A percentile compares a stretch with the other conserved stretches of the same genome.
Evolutionary conservation across 2,888 invertebrate genomes (phyloP).

Genomic region (Sarcophaga rosellei): DNA sequence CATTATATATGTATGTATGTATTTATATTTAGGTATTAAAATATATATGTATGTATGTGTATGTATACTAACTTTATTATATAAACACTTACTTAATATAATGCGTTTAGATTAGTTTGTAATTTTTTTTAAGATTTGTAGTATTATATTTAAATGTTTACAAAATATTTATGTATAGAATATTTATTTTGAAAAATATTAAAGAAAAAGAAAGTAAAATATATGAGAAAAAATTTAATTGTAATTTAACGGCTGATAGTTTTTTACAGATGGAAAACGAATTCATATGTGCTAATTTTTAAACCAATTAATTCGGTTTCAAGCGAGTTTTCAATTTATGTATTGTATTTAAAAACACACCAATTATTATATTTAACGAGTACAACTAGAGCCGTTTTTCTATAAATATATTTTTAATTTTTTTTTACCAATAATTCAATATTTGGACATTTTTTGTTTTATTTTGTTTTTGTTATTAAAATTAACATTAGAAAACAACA

Average conservation of each 20-base stretch:
- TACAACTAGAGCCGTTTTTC: constrained; percentile 19
- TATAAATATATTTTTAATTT: constrained; percentile 16
- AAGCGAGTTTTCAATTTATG: neutral
- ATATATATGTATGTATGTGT: constrained; percentile 32
- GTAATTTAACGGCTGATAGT: too few relatives aligned
- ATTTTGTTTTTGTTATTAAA: constrained; percentile 26
- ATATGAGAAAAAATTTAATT: too few relatives aligned
- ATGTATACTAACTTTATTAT: constrained; percentile 35
- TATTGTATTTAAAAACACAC: neutral
- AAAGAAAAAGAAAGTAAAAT: too few relatives aligned
- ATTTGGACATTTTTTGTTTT: neutral
- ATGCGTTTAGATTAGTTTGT: constrained; percentile 33
- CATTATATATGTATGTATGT: neutral
- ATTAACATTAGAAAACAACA: constrained; percentile 59
- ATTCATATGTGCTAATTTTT: too few relatives aligned
- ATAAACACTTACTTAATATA: constrained; percentile 46
- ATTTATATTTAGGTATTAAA: constrained; percentile 36
- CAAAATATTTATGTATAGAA: too few relatives aligned
- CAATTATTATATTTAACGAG: neutral
- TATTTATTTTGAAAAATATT: too few relatives aligned
- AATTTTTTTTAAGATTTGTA: neutral
- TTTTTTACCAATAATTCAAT: constrained; percentile 15
- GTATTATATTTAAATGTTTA: too few relatives aligned
- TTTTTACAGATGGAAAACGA: too few relatives aligned
- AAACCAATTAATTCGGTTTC: too few relatives aligned